These are phyloP conservation scores for Epirrhoe alternata DNA, from an alignment of 2,888 invertebrate species.

Conservation along the genomic window DNA sequence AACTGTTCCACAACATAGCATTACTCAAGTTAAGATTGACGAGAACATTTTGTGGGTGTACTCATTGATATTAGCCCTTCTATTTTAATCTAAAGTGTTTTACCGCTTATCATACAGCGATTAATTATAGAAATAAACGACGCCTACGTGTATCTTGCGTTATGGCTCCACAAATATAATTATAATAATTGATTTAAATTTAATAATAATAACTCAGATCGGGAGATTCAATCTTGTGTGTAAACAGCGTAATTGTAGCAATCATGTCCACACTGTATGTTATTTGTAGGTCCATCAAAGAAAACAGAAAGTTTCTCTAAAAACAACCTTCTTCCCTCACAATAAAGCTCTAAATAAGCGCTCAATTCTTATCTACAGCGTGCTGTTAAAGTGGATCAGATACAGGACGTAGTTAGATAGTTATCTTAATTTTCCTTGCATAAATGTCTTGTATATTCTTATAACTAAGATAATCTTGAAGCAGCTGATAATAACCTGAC, in stretches of 20 bases:
- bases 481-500: not conserved
- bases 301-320: not conserved
- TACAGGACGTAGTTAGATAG: conserved; percentile 31
- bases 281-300: conserved; percentile 25
- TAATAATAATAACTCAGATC: conserved; percentile 74
- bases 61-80: conserved; percentile 65
- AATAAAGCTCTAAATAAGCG: conserved; percentile 3
- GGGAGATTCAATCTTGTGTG: conserved; percentile 58
- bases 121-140: conserved; percentile 73
- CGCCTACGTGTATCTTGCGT: conserved; percentile 65
- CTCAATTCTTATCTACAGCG: not conserved
- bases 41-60: conserved; percentile 49
- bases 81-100: conserved; percentile 80
- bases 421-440: conserved; percentile 28
- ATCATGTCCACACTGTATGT: conserved; percentile 41
- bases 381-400: conserved; percentile 8
- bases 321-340: conserved; percentile 15
- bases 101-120: conserved; percentile 73
- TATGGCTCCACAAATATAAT: conserved; percentile 69
- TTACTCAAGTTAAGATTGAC: conserved; percentile 31
- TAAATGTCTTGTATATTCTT: conserved; percentile 5
- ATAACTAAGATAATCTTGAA: not conserved
- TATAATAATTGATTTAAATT: conserved; percentile 82
- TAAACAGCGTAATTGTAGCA: conserved; percentile 69
- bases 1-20: conserved; percentile 11